Conservation (phyloP, 1,140 invertebrate genomes). For the Ceratitis capitata region DNA sequence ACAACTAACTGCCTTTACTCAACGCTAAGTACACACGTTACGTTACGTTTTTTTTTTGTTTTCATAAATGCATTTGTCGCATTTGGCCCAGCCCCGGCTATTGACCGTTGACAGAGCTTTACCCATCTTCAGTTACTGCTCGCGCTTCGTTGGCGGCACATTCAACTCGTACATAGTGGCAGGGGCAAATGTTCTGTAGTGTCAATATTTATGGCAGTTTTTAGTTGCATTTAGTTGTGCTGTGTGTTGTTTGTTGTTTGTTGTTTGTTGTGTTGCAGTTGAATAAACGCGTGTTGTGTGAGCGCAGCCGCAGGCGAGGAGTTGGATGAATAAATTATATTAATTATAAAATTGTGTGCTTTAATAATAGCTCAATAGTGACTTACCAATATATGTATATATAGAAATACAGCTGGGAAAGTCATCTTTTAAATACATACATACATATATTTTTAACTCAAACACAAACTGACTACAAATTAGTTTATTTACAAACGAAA, state of each 20-base stretch:
- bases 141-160: neutral
- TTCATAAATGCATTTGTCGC: neutral
- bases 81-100: neutral
- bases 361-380: neutral
- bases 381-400: too few relatives aligned
- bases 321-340: neutral
- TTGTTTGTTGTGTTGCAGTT: neutral
- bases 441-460: neutral
- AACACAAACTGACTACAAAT: neutral
- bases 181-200: neutral
- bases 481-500: neutral
- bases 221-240: too few relatives aligned
- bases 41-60: too few relatives aligned
- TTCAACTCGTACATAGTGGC: too few relatives aligned
- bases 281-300: neutral
- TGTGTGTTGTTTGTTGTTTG: neutral
- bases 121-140: neutral
- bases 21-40: too few relatives aligned
- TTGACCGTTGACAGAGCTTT: neutral
- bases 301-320: neutral
- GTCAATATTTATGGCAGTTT: neutral
- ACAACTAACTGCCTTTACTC: too few relatives aligned
- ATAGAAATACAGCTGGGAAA: too few relatives aligned
- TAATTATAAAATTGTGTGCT: neutral
- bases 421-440: too few relatives aligned